Percentiles rank a stretch among this genome's conserved stretches.
phyloP scores from a whole-genome alignment of 2,797 vertebrate genomes.

The Dromococcyx pavoninus region DNA sequence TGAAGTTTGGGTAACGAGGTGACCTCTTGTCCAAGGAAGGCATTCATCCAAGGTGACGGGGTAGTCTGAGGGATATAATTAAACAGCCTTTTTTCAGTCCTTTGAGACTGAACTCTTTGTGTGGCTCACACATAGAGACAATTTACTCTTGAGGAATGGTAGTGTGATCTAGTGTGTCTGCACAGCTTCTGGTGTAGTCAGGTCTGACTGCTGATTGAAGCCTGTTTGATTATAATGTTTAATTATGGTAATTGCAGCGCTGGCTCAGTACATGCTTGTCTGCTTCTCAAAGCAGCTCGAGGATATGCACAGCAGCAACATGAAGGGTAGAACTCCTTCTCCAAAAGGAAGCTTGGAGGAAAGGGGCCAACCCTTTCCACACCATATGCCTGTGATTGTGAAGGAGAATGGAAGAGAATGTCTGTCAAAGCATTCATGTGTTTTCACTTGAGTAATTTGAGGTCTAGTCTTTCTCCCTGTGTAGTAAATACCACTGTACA shows the following conservation, averaged over 20 bases:
- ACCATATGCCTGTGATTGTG: rapidly evolving
- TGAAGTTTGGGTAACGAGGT: background rate
- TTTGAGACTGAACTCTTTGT: background rate
- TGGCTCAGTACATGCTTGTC: background rate
- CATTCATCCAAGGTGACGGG: background rate
- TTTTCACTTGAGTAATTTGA: background rate
- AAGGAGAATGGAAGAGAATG: background rate
- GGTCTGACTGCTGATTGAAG: background rate
- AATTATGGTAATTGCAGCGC: slow-evolving; percentile 5
- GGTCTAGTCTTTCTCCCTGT: background rate
- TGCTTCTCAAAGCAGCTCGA: background rate
- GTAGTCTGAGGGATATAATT: background rate
- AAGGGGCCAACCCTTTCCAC: background rate
- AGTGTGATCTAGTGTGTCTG: background rate
- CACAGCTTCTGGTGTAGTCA: background rate
- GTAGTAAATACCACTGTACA: background rate
- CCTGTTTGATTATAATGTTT: slow-evolving; percentile 9
- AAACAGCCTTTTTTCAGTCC: background rate
- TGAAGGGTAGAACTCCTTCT: background rate
- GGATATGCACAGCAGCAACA: background rate
- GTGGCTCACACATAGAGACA: background rate
- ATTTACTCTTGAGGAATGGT: background rate
- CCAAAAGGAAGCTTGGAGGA: background rate
- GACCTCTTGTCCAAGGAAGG: background rate
- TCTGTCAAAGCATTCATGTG: background rate